phyloP scores from a whole-genome alignment of 2,888 invertebrate species.

The Adela reaumurella region DNA sequence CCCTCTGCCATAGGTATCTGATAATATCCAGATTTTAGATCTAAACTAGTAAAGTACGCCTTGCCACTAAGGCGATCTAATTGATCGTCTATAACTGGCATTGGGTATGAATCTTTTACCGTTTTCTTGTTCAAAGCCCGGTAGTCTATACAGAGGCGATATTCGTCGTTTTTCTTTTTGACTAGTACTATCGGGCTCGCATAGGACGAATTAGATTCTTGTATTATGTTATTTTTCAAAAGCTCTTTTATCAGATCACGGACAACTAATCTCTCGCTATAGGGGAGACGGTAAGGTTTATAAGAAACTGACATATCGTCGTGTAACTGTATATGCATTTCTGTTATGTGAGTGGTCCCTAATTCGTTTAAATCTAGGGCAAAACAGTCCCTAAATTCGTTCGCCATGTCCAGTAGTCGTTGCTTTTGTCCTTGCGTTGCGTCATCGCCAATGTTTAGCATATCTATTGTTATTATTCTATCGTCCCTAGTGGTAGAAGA shows the following conservation, averaged over 20 bases:
- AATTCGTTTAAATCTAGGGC: too few relatives aligned
- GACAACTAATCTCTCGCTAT: constrained; percentile 4
- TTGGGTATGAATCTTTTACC: constrained; percentile 14
- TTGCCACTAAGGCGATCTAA: constrained; percentile 17
- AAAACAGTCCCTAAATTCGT: too few relatives aligned
- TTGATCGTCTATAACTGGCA: constrained; percentile 18
- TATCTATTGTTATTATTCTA: too few relatives aligned
- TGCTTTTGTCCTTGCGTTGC: too few relatives aligned
- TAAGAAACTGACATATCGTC: constrained; percentile 5
- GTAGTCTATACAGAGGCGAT: constrained; percentile 13
- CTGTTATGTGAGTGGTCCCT: too few relatives aligned
- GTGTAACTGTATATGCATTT: constrained; percentile 2
- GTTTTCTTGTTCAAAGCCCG: constrained; percentile 9
- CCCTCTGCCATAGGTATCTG: constrained; percentile 18
- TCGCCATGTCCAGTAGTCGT: too few relatives aligned
- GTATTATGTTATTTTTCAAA: constrained; percentile 1
- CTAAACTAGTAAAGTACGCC: constrained; percentile 17
- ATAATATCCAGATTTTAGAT: constrained; percentile 21
- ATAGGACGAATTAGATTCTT: constrained; percentile 13
- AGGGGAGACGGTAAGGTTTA: constrained; percentile 4
- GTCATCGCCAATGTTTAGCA: too few relatives aligned
- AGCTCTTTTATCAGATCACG: neutral
- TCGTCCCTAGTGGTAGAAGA: too few relatives aligned
- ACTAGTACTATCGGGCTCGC: constrained; percentile 17
- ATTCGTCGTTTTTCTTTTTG: constrained; percentile 13